Base-by-base conservation (phyloP, 2,888 invertebrate genomes). In the Hemithea aestivaria region DNA sequence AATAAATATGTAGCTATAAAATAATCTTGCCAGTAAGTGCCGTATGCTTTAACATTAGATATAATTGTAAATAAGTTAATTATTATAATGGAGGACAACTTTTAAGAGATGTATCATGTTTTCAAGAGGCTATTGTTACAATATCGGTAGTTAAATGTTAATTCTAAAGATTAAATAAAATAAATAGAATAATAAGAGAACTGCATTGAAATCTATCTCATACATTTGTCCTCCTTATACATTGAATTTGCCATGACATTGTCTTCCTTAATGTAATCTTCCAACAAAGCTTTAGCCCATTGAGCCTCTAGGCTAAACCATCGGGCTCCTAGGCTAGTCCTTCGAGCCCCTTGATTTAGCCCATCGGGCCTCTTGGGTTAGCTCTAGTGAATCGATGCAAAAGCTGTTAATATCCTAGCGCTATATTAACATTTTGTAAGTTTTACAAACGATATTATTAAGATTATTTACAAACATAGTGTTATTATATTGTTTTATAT, bases 11-110 rank as follows among this genome's bases (percentile, higher is more conserved):
- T 38, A 20, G n/a, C 25, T 27, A 20, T 27, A 32, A 40, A 39
- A 49, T 40, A 44, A 37, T 66, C 69, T 72, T 72, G 72, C 72
- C 72, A 68, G 53, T 61, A 59, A 61, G 69, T 69, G 70, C 67
- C 68, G 24, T 29, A 29, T 35, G 16, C 23, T 24, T 12, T 26
- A 35, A 21, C 26, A 7, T 23, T 24, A 30, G 24, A 29, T 11
- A 35, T 2, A 5, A 4, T 16, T 16, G 16, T 16, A 16, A 5
- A 4, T 16, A n/a, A n/a, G 3, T 16, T 16, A 16, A 16, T 16
- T 16, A 16, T 16, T 16, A 16, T 16, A 5, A 16, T 4, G 5
- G 16, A 16, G 16, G 16, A 5, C 2, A 2, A 16, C 2, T 4
- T 4, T 5, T 16, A 16, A 5, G 16, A 16, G 16, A 16, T 16